A percentile compares a stretch with the other conserved stretches of the same genome.
These are phyloP conservation scores for Coregonus ussuriensis DNA, from an alignment of 2,797 vertebrate genomes.

Conservation along the genomic window DNA sequence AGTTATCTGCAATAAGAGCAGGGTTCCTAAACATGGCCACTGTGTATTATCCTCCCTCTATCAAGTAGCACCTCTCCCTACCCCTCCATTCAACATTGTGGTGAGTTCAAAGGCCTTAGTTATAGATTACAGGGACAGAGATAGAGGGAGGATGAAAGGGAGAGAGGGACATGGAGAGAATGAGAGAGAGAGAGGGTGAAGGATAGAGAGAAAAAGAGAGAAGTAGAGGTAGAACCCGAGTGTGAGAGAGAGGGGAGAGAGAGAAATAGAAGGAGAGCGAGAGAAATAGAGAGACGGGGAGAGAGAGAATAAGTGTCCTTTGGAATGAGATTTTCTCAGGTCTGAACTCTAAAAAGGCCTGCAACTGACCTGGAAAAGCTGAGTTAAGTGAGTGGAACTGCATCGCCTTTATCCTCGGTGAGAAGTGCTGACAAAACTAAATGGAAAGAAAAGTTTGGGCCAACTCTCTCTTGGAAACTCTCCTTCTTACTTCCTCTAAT, in stretches of 20 bases:
- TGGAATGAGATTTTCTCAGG: slow-evolving; percentile 20
- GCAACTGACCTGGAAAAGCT: slow-evolving; percentile 74
- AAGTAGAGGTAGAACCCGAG: slow-evolving; percentile 51
- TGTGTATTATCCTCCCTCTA: slow-evolving; percentile 42
- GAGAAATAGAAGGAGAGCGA: slow-evolving; percentile 54
- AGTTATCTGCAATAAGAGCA: slow-evolving; percentile 57
- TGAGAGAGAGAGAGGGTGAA: slow-evolving; percentile 43
- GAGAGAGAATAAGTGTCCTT: slow-evolving; percentile 20
- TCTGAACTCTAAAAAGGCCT: slow-evolving; percentile 64
- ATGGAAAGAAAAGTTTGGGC: slow-evolving; percentile 49
- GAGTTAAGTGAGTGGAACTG: slow-evolving; percentile 74
- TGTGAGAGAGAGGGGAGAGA: slow-evolving; percentile 3
- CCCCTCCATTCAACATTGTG: slow-evolving; percentile 42
- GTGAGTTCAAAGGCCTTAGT: slow-evolving; percentile 57
- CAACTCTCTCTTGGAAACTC: slow-evolving; percentile 34
- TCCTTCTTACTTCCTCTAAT: slow-evolving; percentile 40
- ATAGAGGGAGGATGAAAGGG: slow-evolving; percentile 58
- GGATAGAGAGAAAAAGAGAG: slow-evolving; percentile 39
- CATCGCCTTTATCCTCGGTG: slow-evolving; percentile 62
- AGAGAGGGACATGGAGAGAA: slow-evolving; percentile 30
- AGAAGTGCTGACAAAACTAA: slow-evolving; percentile 74
- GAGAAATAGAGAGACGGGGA: slow-evolving; percentile 52
- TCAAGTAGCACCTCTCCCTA: slow-evolving; percentile 40
- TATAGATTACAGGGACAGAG: slow-evolving; percentile 59
- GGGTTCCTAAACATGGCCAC: slow-evolving; percentile 22